A percentile compares a stretch with the other conserved stretches of the same genome.
phyloP scores from a whole-genome alignment of 2,113 vertebrate species.

The Stigmatopora argus region DNA sequence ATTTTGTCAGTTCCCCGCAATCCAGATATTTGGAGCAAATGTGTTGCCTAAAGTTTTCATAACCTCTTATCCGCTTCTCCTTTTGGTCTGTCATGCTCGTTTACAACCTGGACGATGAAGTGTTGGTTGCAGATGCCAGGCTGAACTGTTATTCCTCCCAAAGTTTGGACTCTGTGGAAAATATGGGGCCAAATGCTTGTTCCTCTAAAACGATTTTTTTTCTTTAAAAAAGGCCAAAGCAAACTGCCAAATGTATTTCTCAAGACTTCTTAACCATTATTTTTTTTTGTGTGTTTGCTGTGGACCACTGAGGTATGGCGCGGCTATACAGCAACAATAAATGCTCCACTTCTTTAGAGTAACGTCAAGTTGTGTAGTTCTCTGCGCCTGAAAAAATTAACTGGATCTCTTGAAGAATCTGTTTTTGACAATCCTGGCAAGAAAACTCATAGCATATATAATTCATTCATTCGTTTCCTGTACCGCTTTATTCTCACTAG shows the following conservation, averaged over 20 bases:
- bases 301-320: neutral
- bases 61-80: conserved; percentile 26
- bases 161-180: conserved; percentile 27
- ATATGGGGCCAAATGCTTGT: conserved; percentile 27
- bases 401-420: neutral
- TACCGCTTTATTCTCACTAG: too few relatives aligned
- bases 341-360: neutral
- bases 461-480: too few relatives aligned
- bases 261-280: conserved; percentile 12
- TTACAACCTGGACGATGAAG: conserved; percentile 30
- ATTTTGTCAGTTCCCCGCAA: conserved; percentile 31
- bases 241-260: conserved; percentile 24
- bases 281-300: neutral
- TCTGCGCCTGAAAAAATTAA: neutral
- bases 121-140: conserved; percentile 29
- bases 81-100: conserved; percentile 16
- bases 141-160: conserved; percentile 27
- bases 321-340: neutral
- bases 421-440: neutral
- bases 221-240: conserved; percentile 23
- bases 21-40: conserved; percentile 25
- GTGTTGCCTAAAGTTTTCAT: conserved; percentile 33
- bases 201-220: conserved; percentile 24
- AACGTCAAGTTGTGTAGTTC: neutral
- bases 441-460: neutral